Percentiles rank a stretch among this genome's conserved stretches.
Conservation (phyloP, 1,140 invertebrate species). For the Hyles euphorbiae region DNA sequence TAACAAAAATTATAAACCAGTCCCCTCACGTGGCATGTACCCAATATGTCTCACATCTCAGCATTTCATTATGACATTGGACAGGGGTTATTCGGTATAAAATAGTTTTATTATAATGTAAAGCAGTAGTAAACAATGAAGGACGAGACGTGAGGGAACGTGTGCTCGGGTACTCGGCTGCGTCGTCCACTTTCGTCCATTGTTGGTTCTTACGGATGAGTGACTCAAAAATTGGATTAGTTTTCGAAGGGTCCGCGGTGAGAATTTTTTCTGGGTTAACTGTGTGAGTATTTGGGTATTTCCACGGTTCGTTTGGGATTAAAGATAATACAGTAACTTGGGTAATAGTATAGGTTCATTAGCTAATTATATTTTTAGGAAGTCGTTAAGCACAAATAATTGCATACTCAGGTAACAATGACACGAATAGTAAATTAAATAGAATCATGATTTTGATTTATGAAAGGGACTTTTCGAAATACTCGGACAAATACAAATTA, state of each 20-base stretch:
- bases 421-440: no score
- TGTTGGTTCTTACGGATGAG: background rate
- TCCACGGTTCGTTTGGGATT: no score
- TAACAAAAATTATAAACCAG: no score
- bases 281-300: background rate
- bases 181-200: background rate
- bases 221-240: constrained; percentile 1
- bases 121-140: constrained; percentile 46
- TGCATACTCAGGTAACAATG: no score
- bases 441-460: no score
- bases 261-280: background rate
- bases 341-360: no score
- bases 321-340: no score
- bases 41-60: constrained; percentile 3
- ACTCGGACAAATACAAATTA: no score
- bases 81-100: constrained; percentile 20
- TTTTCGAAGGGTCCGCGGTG: background rate
- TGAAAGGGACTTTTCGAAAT: no score
- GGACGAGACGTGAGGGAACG: constrained; percentile 27
- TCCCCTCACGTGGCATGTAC: background rate
- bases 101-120: constrained; percentile 45
- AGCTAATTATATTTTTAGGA: no score
- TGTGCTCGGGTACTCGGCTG: background rate
- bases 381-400: no score
- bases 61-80: constrained; percentile 12